Evolutionary conservation across 2,888 invertebrate species (phyloP).

Genomic region (Oligia fasciuncula): DNA sequence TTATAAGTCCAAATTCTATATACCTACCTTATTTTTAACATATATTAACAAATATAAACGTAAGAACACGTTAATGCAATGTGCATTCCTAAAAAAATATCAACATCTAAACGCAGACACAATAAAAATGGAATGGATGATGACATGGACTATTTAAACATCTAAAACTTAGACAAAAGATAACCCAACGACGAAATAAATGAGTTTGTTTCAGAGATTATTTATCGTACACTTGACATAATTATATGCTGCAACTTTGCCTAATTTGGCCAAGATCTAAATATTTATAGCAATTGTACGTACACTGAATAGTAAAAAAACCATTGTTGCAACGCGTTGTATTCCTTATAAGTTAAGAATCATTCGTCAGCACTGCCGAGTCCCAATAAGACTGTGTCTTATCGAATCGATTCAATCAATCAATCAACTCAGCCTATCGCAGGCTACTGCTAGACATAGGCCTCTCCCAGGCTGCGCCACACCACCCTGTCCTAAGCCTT

Average conservation of each 20-base stretch:
- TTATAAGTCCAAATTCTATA: background rate
- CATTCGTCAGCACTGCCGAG: background rate
- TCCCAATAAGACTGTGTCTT: background rate
- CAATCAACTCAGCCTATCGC: background rate
- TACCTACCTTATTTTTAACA: background rate
- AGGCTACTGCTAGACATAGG: background rate
- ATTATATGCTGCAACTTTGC: constrained; percentile 20
- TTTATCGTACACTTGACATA: constrained; percentile 11
- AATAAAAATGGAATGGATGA: background rate
- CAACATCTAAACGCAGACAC: background rate
- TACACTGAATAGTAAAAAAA: constrained; percentile 55
- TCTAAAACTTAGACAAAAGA: background rate
- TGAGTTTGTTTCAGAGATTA: background rate
- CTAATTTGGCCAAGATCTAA: constrained; percentile 50
- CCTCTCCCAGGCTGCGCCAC: background rate
- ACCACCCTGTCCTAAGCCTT: background rate
- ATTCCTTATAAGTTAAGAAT: background rate
- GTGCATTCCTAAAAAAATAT: background rate
- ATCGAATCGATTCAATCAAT: background rate
- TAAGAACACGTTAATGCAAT: background rate
- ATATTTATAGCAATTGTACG: constrained; percentile 61
- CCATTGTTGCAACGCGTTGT: constrained; percentile 51
- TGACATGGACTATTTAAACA: background rate
- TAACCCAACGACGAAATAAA: background rate
- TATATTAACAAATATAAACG: background rate